Percentiles rank a stretch among this genome's conserved stretches.
phyloP scores from a whole-genome alignment of 1,140 invertebrate species.

The Chrysomallon squamiferum region DNA sequence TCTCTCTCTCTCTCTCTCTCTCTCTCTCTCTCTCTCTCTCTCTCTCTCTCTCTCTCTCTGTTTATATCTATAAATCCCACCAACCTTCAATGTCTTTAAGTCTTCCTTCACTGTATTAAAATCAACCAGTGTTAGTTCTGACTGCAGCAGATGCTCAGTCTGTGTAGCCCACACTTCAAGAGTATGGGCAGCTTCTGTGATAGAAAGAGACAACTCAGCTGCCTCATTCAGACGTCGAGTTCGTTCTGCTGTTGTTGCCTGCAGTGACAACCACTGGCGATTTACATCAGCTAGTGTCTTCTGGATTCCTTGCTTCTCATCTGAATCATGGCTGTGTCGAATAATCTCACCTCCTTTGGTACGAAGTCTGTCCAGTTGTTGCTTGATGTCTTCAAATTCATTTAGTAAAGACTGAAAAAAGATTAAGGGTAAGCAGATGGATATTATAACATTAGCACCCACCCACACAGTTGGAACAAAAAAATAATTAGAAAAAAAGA shows the following conservation, averaged over 20 bases:
- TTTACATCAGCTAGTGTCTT: slow-evolving; percentile 60
- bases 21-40: too few species aligned
- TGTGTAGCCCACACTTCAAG: slow-evolving; percentile 84
- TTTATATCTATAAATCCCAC: too few species aligned
- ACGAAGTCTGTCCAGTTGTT: slow-evolving; percentile 39
- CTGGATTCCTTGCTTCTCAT: slow-evolving; percentile 47
- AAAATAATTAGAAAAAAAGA: too few species aligned
- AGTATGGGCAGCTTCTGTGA: slow-evolving; percentile 80
- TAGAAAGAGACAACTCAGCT: slow-evolving; percentile 85
- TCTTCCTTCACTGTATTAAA: slow-evolving; percentile 79
- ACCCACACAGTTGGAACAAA: neutral
- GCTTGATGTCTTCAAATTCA: slow-evolving; percentile 47
- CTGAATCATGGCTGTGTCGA: slow-evolving; percentile 33
- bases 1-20: too few species aligned
- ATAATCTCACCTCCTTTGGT: slow-evolving; percentile 45
- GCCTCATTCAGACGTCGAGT: slow-evolving; percentile 81
- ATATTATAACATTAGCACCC: neutral
- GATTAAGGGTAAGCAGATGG: neutral
- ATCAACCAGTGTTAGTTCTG: slow-evolving; percentile 78
- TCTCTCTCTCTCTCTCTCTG: too few species aligned
- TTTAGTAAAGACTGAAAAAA: slow-evolving; percentile 24
- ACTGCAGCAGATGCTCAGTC: slow-evolving; percentile 78
- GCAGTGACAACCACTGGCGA: slow-evolving; percentile 76
- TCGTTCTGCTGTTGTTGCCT: slow-evolving; percentile 73
- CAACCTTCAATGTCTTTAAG: slow-evolving; percentile 86